Percentiles rank a stretch among this genome's conserved stretches.
These are phyloP conservation scores for Paragorgia papillata DNA, from an alignment of 92 coral and sea anemone genomes.

Conservation along the genomic window DNA sequence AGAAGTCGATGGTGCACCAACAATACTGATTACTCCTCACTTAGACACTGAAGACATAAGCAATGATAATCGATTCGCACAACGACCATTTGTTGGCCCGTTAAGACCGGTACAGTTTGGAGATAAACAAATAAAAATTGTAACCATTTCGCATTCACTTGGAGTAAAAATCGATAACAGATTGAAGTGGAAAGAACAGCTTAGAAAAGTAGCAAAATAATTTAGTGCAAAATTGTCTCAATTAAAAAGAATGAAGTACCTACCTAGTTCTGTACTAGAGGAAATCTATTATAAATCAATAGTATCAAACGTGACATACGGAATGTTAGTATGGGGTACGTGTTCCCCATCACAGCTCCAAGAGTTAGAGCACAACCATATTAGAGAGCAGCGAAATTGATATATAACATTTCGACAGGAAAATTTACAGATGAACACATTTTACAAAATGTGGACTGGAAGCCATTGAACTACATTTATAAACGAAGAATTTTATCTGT, in stretches of 20 bases:
- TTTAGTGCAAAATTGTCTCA: constrained; percentile 50
- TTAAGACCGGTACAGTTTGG: constrained; percentile 46
- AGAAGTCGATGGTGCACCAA: too few relatives aligned
- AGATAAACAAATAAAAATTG: constrained; percentile 28
- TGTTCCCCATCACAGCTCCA: constrained; percentile 40
- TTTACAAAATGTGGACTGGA: constrained; percentile 20
- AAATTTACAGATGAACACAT: neutral
- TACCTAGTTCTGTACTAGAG: constrained; percentile 42
- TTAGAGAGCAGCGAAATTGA: constrained; percentile 41
- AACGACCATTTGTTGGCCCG: constrained; percentile 52
- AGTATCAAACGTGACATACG: constrained; percentile 47
- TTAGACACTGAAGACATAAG: too few relatives aligned
- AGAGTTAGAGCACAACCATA: constrained; percentile 24
- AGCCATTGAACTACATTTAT: constrained; percentile 17
- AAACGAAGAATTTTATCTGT: constrained; percentile 29
- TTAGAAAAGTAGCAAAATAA: constrained; percentile 44
- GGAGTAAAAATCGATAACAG: constrained; percentile 55
- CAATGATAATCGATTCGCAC: constrained; percentile 23
- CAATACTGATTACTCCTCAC: too few relatives aligned
- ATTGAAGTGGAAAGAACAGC: constrained; percentile 58
- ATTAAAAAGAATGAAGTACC: constrained; percentile 49
- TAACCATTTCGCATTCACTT: constrained; percentile 42
- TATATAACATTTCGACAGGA: constrained; percentile 15
- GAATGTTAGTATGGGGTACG: constrained; percentile 48
- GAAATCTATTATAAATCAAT: constrained; percentile 49